Percentiles rank a stretch among this genome's conserved stretches.
phyloP scores from a whole-genome alignment of 2,113 vertebrate genomes.

The Cettia cetti region DNA sequence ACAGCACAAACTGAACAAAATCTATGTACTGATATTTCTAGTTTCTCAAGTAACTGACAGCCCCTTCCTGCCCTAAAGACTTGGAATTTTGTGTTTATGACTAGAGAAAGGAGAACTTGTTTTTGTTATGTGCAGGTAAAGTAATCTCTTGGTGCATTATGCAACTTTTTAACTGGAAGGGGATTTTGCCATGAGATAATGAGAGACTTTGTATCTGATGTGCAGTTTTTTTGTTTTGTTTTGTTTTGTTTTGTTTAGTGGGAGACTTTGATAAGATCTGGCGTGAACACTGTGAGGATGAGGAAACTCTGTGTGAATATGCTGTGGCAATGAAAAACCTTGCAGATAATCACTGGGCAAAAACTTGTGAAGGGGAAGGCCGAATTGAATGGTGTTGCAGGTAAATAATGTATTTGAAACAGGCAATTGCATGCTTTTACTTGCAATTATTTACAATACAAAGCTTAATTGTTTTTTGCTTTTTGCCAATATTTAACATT shows the following conservation, averaged over 20 bases:
- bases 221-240: neutral
- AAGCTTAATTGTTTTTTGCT: neutral
- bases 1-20: neutral
- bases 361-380: conserved; percentile 91
- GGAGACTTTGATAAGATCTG: conserved; percentile 98
- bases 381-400: conserved; percentile 99
- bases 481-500: neutral
- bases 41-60: neutral
- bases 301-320: conserved; percentile 94
- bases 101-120: neutral
- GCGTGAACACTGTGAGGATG: conserved; percentile 97
- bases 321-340: conserved; percentile 98
- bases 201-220: neutral
- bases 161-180: neutral
- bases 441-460: neutral
- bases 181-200: conserved; percentile 10
- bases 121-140: neutral
- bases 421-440: rapidly evolving
- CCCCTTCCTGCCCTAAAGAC: neutral
- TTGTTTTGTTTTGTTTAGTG: conserved; percentile 78
- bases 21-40: neutral
- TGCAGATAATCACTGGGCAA: conserved; percentile 96
- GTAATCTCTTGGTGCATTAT: neutral
- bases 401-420: conserved; percentile 67
- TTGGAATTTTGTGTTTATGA: neutral